Percentiles rank a stretch among this genome's conserved stretches.
These are phyloP conservation scores for Chorisops tibialis DNA, from an alignment of 2,888 invertebrate species.

Conservation along the genomic window DNA sequence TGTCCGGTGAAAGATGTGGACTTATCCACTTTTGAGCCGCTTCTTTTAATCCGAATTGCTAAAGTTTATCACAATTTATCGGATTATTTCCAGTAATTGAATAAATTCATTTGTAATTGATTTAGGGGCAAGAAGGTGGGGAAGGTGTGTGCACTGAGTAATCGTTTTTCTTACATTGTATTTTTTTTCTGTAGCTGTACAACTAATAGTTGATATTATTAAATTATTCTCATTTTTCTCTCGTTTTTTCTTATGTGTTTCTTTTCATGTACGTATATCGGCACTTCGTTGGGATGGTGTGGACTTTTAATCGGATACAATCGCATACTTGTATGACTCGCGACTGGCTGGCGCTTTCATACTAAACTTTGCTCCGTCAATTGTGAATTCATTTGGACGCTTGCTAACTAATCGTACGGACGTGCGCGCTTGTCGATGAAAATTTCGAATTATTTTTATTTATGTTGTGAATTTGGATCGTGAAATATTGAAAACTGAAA, in stretches of 20 bases:
- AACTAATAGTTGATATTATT: constrained; percentile 4
- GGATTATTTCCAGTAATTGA: too few relatives aligned
- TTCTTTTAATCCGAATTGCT: too few relatives aligned
- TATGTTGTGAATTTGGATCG: constrained; percentile 5
- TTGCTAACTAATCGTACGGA: constrained; percentile 17
- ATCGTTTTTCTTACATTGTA: too few relatives aligned
- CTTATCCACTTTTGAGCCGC: too few relatives aligned
- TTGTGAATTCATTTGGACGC: constrained; percentile 18
- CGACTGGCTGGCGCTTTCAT: constrained; percentile 19
- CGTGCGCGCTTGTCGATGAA: constrained; percentile 12
- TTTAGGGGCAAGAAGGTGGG: too few relatives aligned
- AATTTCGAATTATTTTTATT: constrained; percentile 1
- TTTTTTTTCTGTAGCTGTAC: not conserved
- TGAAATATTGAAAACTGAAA: not conserved
- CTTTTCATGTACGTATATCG: constrained; percentile 9
- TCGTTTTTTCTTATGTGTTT: constrained; percentile 7
- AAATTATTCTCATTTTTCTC: constrained; percentile 12
- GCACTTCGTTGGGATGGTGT: not conserved
- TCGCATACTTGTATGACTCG: not conserved
- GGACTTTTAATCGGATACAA: not conserved
- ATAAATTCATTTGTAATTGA: too few relatives aligned
- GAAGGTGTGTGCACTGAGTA: too few relatives aligned
- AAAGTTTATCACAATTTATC: too few relatives aligned
- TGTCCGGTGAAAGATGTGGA: too few relatives aligned
- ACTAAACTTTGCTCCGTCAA: constrained; percentile 12